A percentile compares a stretch with the other conserved stretches of the same genome.
Evolutionary conservation across 2,888 invertebrate species (phyloP).

Genomic region (Nasonovia ribisnigri): DNA sequence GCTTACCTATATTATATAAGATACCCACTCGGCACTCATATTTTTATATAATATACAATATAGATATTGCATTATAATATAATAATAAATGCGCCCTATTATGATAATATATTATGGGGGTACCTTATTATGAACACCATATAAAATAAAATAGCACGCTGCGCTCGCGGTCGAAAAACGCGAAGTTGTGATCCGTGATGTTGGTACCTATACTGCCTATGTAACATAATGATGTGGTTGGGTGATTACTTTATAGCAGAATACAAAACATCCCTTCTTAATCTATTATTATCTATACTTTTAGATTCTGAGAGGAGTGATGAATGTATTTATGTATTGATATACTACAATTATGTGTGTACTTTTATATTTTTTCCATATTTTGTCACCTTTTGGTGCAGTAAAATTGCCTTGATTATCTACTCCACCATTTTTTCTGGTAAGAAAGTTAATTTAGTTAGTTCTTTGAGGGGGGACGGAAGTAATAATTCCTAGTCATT

Average conservation of each 20-base stretch:
- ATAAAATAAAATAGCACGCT: neutral
- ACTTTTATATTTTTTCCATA: too few species aligned
- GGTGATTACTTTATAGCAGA: neutral
- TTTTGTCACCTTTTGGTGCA: too few species aligned
- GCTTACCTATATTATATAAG: neutral
- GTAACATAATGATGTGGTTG: neutral
- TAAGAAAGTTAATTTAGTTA: too few species aligned
- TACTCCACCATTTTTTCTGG: too few species aligned
- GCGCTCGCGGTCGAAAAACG: too few species aligned
- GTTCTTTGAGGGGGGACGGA: too few species aligned
- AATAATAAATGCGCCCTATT: neutral
- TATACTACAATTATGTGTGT: too few species aligned
- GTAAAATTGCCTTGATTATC: too few species aligned
- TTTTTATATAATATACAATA: neutral
- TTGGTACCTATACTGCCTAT: neutral
- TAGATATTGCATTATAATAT: neutral
- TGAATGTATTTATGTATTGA: too few species aligned
- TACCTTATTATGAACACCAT: neutral
- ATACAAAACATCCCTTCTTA: neutral
- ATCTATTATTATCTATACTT: neutral
- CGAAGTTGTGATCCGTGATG: neutral
- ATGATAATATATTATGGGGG: neutral
- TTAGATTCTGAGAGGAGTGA: neutral
- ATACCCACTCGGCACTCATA: neutral
- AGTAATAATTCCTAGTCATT: too few species aligned